phyloP scores from a whole-genome alignment of 2,797 vertebrate species.

The Cirrhinus mrigala region DNA sequence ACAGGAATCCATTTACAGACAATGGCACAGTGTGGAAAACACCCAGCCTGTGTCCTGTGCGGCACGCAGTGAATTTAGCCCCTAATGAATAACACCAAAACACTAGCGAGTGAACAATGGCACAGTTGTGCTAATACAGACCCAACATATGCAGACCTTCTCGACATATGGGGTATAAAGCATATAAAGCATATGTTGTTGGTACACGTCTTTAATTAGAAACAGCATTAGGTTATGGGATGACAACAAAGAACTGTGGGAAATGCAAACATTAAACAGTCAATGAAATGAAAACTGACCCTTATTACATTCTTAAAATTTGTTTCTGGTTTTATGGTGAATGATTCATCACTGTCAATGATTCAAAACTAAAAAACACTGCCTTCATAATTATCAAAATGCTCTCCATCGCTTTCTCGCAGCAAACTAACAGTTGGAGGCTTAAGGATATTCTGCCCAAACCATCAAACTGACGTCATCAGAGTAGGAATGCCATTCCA shows the following conservation, averaged over 20 bases:
- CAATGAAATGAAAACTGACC: background rate
- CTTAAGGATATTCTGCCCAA: too few relatives aligned
- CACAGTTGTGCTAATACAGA: slow-evolving; percentile 46
- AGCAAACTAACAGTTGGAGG: too few relatives aligned
- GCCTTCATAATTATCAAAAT: background rate
- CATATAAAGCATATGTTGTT: background rate
- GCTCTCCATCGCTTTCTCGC: too few relatives aligned
- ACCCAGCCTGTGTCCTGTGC: slow-evolving; percentile 33
- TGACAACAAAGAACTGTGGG: background rate
- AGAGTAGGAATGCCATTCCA: too few relatives aligned
- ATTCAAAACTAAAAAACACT: background rate
- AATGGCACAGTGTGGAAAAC: slow-evolving; percentile 50
- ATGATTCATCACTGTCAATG: background rate
- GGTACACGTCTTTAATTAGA: background rate
- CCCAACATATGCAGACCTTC: background rate
- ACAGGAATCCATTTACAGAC: slow-evolving; percentile 51
- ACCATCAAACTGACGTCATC: too few relatives aligned
- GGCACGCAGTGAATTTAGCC: slow-evolving; percentile 53
- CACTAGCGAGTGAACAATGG: slow-evolving; percentile 46
- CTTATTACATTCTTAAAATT: background rate
- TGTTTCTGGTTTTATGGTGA: background rate
- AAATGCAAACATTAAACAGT: background rate
- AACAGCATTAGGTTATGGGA: background rate
- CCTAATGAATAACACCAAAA: slow-evolving; percentile 44
- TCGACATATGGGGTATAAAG: background rate